These are phyloP conservation scores for Alitta virens DNA, from an alignment of 2,888 invertebrate species.

Conservation along the genomic window DNA sequence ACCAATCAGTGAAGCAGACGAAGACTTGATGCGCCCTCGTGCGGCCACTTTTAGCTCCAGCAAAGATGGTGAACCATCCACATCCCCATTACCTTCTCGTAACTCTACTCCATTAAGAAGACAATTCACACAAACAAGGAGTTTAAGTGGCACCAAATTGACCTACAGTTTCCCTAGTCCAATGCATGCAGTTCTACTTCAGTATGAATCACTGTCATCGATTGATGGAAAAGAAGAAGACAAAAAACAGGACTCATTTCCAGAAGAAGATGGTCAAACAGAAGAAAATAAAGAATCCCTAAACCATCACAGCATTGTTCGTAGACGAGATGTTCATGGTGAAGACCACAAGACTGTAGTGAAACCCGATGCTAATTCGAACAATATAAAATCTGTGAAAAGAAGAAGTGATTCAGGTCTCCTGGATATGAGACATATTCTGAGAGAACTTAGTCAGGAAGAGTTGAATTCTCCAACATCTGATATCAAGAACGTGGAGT, in stretches of 20 bases:
- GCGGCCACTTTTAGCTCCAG: neutral
- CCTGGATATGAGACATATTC: too few species aligned
- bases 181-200: conserved; percentile 14
- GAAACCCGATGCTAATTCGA: neutral
- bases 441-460: too few species aligned
- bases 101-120: neutral
- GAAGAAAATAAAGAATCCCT: too few species aligned
- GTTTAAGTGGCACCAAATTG: conserved; percentile 4
- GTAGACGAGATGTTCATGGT: too few species aligned
- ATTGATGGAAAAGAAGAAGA: too few species aligned
- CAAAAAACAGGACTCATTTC: too few species aligned
- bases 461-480: too few species aligned
- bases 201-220: neutral
- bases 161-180: conserved; percentile 12
- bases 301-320: too few species aligned
- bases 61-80: neutral
- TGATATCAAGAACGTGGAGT: too few species aligned
- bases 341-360: neutral
- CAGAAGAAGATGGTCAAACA: too few species aligned
- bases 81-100: neutral
- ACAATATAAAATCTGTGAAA: neutral
- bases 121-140: conserved; percentile 3
- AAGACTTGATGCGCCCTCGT: neutral
- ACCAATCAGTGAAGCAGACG: too few species aligned
- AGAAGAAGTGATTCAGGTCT: too few species aligned